Base-by-base conservation (phyloP, 2,888 invertebrate species). In the Dolichomitus sp. region DNA sequence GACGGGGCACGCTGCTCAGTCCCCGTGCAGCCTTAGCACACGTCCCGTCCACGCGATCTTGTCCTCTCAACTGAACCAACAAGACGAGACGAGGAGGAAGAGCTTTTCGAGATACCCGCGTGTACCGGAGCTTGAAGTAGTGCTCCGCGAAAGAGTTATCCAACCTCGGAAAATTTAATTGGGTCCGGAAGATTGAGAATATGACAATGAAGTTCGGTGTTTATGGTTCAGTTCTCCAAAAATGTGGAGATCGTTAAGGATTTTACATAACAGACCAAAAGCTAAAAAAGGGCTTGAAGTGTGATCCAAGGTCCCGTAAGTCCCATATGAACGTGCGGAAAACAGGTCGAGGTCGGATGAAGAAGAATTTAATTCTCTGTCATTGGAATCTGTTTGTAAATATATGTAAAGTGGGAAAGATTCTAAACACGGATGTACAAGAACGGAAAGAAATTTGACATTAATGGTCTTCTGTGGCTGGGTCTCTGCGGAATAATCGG, bases 11-110 rank as follows among this genome's bases (percentile, higher is more conserved):
- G 85, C 84, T 84, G 87, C 88, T 90, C 91, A 91, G 91, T 91
- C 84, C 88, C 88, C 88, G 89, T 88, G 90, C 90, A 87, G 88
- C 91, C 87, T 89, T 87, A 87, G 88, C 89, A 88, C 88, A 88
- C 88, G 88, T 87, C 88, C 88, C 76, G 84, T 82, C 74, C 80
- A 69, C 65, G 73, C 80, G 83, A 73, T 76, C 78, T 74, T 80
- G 78, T 74, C 63, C 57, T 73, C 78, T 48, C 63, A 50, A 74
- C 33, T 68, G 63, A 59, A 82, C 48, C 78, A 14, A 4, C 72
- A 14, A 4, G 19, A 57, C 52, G 57, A 27, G 54, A 19, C 57
- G 50, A 14, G 45, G 33, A 73, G 40, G 23, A 72, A 50, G 30
- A 57, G 68, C 65, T 70, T 59, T 65, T 33, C 54, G 79, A 33